Evolutionary conservation across 2,797 vertebrate species (phyloP).

Genomic region (Margarornis squamiger): DNA sequence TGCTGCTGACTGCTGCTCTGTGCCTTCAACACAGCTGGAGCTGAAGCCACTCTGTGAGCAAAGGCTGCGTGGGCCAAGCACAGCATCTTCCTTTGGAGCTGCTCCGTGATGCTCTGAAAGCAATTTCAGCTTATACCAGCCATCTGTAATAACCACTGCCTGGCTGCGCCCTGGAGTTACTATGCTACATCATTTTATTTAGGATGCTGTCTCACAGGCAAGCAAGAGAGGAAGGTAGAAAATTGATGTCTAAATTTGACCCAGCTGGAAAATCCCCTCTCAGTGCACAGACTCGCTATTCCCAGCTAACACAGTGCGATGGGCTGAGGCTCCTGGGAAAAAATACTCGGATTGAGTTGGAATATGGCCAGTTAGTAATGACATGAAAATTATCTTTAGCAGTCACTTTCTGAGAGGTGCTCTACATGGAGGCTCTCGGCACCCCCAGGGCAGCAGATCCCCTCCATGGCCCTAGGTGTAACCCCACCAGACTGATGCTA

Average conservation of each 20-base stretch:
- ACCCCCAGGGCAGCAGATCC: rapidly evolving
- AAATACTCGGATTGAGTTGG: background rate
- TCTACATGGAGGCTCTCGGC: background rate
- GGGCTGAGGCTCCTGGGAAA: background rate
- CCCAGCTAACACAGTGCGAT: background rate
- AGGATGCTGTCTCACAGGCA: background rate
- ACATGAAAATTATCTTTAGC: background rate
- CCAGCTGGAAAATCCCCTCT: background rate
- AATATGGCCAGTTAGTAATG: background rate
- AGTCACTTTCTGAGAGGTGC: background rate
- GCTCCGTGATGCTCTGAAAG: background rate
- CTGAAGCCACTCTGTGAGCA: background rate
- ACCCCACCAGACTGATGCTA: background rate
- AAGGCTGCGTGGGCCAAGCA: background rate
- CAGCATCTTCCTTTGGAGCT: background rate
- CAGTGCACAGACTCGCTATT: background rate
- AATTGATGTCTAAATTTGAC: background rate
- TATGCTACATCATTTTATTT: rapidly evolving
- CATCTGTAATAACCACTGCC: background rate
- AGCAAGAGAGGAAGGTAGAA: background rate
- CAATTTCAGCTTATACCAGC: background rate
- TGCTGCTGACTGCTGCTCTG: background rate
- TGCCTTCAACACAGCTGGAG: rapidly evolving
- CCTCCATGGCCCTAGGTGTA: background rate
- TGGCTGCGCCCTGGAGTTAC: background rate